phyloP scores from a whole-genome alignment of 2,888 invertebrate genomes.

The Sarcophaga caerulescens region DNA sequence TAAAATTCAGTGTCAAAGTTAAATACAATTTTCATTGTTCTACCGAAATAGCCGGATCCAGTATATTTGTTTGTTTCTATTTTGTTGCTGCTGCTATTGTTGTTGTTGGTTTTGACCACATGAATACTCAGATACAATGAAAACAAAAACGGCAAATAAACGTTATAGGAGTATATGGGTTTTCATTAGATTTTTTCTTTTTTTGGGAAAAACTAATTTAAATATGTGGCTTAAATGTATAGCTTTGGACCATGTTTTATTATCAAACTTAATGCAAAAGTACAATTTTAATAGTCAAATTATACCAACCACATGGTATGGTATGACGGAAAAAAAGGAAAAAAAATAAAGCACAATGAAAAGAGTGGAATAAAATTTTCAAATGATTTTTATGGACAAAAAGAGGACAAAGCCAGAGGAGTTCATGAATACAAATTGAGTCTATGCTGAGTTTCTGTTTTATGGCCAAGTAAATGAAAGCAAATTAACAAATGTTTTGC shows the following conservation, averaged over 20 bases:
- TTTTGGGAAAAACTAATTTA: conserved; percentile 59
- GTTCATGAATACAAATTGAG: conserved; percentile 49
- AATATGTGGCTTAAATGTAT: conserved; percentile 52
- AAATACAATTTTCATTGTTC: conserved; percentile 37
- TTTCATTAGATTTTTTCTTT: neutral
- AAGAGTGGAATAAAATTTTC: conserved; percentile 29
- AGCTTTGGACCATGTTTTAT: conserved; percentile 21
- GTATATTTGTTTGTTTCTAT: conserved; percentile 6
- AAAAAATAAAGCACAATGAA: neutral
- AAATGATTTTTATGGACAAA: conserved; percentile 15
- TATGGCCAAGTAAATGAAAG: conserved; percentile 42
- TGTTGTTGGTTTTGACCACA: conserved; percentile 5
- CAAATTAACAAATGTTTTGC: conserved; percentile 70
- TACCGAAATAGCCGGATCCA: conserved; percentile 29
- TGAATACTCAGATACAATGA: conserved; percentile 13
- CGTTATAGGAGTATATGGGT: neutral
- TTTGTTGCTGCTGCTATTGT: neutral
- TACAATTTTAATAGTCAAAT: conserved; percentile 58
- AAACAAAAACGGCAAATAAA: neutral
- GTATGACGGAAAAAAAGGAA: neutral
- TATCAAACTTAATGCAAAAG: conserved; percentile 47
- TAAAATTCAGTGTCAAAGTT: conserved; percentile 50
- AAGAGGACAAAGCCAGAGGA: neutral
- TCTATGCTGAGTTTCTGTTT: conserved; percentile 5
- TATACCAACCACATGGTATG: conserved; percentile 30